Base-by-base conservation (phyloP, 2,888 invertebrate species). In the Asteroscopus sphinx region DNA sequence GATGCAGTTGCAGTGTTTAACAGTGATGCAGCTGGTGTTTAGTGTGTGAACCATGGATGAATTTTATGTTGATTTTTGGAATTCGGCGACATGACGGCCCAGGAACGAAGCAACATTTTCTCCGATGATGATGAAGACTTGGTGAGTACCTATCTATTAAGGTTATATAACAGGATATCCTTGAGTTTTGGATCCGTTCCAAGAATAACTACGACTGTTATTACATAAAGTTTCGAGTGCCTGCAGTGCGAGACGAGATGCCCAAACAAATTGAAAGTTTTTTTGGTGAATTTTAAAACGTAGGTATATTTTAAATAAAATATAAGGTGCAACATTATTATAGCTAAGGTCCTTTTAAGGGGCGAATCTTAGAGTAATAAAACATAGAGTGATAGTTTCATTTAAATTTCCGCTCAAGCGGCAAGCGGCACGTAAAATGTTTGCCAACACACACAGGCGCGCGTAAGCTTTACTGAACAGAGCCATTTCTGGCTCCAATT, bases 81-180 rank as follows among this genome's bases (percentile, higher is more conserved):
- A 81, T 68, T 73, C 73, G 80, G 72, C 83, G 86, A 83, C 77
- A 94, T 94, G 93, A 92, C 93, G 83, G 82, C 88, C 65, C 90
- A 89, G 82, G 93, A 93, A 48, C 81, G 90, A 75, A 88, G 86
- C 46, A 93, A 93, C 59, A 92, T 93, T 79, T 92, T 93, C 76
- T 73, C 91, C 25, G 93, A 93, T 70, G 91, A 92, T 66, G 92
- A 93, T 72, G 93, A 94, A 82, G 93, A 94, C 62, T 79, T 94
- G 92, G 93, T 93, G 75, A 85, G 92, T 79, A 70, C 32, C 47
- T 61, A 70, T 33, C 47, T 61, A 13, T 49, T 56, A 36, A 44
- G n/a, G 53, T 85, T 86, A 84, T 78, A 60, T 82, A 86, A 83
- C 76, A 72, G 70, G 73, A 78, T 69, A 77, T 86, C 87, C 82